Evolutionary conservation across 1,140 invertebrate genomes (phyloP), one percentile per base, ranked within the genome.

Genomic region (Neodiprion lecontei): DNA sequence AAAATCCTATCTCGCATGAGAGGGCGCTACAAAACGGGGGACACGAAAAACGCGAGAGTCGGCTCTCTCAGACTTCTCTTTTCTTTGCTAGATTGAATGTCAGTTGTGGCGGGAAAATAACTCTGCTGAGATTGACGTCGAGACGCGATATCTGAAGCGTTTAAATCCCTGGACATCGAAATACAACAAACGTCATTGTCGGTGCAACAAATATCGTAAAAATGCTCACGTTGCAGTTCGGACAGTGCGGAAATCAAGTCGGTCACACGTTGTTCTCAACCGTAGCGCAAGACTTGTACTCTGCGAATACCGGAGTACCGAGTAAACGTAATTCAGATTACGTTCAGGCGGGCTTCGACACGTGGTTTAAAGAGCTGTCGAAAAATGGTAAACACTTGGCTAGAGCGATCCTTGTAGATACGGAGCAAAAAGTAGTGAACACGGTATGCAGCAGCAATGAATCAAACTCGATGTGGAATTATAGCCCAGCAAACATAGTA

Each of bases 231-330:
- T 70, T 91, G 69, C 89, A 91, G 80, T 91, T 90, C 77, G 91
- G 91, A 14, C 91, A 91, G 77, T 91, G 90, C 81, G 91, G 91
- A n/a, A 91, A 91, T 84, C 90, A 91, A 81, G 71, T 91, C 23
- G 90, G 90, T 11, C 80, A 88, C 70, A 81, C 84, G 3, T 81
- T 91, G 11, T 90, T 88, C 73, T 79, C 81, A 5, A 84, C 83
- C 69, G 74, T 91, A 47, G 84, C 83, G 10, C 76, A 84, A 10
- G 90, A 91, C 75, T 72, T 90, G n/a, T 73, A 83, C 40, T 75
- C 75, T 1, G 70, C 73, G 12, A 81, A 80, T 76, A 75, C 78
- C 9, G 82, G 77, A 49, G 75, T 83, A 4, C 74, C 79, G 0
- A 75, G 74, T 28, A 69, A 70, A 10, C 67, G 48, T 1, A 85